These are phyloP conservation scores for Aphelinus certus DNA, from an alignment of 1,140 invertebrate species.

Conservation along the genomic window DNA sequence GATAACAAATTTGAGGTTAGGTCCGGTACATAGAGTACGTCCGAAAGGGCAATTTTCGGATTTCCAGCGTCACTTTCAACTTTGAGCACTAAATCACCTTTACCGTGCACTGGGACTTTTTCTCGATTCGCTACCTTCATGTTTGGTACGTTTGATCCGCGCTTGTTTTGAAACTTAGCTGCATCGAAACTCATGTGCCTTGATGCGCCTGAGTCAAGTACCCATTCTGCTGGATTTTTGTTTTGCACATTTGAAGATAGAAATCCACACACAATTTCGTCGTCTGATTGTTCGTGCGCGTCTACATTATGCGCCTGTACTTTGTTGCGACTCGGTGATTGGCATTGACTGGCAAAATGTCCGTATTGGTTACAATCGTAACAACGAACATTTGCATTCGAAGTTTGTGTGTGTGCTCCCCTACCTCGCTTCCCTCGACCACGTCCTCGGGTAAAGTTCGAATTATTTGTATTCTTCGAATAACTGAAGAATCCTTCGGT, in stretches of 20 bases:
- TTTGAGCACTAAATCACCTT: not conserved
- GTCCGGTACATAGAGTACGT: not conserved
- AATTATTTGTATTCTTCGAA: not conserved
- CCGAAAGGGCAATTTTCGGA: not conserved
- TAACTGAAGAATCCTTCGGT: not conserved
- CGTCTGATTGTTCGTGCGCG: not conserved
- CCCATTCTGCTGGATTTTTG: not conserved
- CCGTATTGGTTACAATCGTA: not conserved
- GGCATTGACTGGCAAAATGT: not conserved
- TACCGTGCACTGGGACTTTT: not conserved
- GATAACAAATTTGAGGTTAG: not conserved
- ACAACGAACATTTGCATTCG: not conserved
- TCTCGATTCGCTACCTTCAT: not conserved
- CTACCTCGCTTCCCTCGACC: not conserved
- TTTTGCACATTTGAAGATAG: not conserved
- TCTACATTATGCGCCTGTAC: not conserved
- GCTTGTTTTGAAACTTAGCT: not conserved
- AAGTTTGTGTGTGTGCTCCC: not conserved
- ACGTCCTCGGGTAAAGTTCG: too few species aligned
- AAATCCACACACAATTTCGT: not conserved
- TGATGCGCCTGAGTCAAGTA: not conserved
- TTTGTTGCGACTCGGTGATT: not conserved
- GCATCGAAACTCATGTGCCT: not conserved
- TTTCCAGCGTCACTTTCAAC: not conserved
- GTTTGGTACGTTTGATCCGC: not conserved